Base-by-base conservation (phyloP, 2,113 vertebrate species). In the Bungarus multicinctus region DNA sequence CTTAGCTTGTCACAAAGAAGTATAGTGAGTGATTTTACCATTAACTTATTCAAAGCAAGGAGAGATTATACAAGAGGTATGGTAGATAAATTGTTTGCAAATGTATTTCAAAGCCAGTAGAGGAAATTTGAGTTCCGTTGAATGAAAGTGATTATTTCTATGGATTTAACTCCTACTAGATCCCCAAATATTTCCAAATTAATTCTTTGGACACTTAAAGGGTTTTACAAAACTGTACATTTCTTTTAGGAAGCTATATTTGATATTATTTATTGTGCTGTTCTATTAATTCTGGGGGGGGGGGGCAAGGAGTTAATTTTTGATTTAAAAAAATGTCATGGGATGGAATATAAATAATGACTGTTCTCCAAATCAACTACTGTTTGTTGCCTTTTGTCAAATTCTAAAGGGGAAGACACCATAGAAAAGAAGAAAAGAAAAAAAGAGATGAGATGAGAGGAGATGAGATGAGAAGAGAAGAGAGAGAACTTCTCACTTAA, bases 401-500 rank as follows among this genome's bases (percentile, higher is more conserved):
- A 50, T 50, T 45, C 25, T 47, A 27, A 45, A 50, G 25, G 23
- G 85, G 23, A 47, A 87, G 25, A 45, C 10, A 86, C 3, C 4
- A 18, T 4, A 47, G 25, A 50, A 25, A 34, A 34, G 14, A n/a
- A n/a, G 5, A 64, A 11, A 64, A 3, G 23, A 20, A 22, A 23
- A 8, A 20, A 23, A 25, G 8, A 23, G 4, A 22, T 25, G 45
- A 25, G 6, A 16, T 16, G 5, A n/a, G 4, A 4, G n/a, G 30
- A 14, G 4, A 69, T 16, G 30, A 5, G 0, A 74, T 16, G 30
- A 5, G 0, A 74, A 74, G 2, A 7, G 0, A n/a, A n/a, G 3
- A 10, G 5, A 60, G 11, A 64, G 3, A 64, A 64, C 9, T 60
- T 30, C 27, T 64, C 60, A 74, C 12, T 14, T 14, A 12, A 74